Evolutionary conservation across 2,797 vertebrate genomes (phyloP), one percentile per base, ranked within the genome.

Genomic region (Alosa sapidissima): DNA sequence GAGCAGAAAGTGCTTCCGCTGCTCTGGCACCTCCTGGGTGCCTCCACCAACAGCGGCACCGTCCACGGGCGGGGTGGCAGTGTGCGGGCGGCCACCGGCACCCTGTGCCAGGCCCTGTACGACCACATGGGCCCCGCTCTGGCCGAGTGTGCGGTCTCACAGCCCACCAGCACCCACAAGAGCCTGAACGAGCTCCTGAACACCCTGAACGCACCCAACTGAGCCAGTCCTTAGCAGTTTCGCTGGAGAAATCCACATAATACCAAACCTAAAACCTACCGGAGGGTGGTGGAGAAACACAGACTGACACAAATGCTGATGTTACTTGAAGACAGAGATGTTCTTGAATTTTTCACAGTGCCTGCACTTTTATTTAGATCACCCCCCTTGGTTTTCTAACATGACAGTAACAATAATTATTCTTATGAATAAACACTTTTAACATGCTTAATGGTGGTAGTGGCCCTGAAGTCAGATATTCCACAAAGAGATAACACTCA

Each of bases 11-110:
- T 95, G 13, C 90, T 97, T 48, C 95, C 92, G 1, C 94, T 98
- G 87, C 94, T 99, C 47, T 98, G 98, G 97, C 97, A 98, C 87
- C 97, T 98, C 9, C 93, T 98, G 90, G 96, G 97, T 58, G 93
- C 93, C 82, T 92, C 95, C 33, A 95, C 93, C 7, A 93, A 94
- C 88, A 96, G 96, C 8, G 95, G 97, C 87, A 95, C 94, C 9
- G 85, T 95, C 81, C 95, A 95, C 1, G 95, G 96, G 47, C 92
- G 96, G 0, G 93, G 95, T 0, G 94, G 96, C 81, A 97, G 95
- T 49, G 91, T 96, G 75, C 94, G 96, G 68, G 81, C 90, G 8
- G 96, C 97, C 86, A 96, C 96, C 0, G 93, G 93, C 81, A 93
- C 92, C 85, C 84, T 99, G 60, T 96, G 97, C 6, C 95, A 93